Base-by-base conservation (phyloP, 2,113 vertebrate species). In the Junco hyemalis region DNA sequence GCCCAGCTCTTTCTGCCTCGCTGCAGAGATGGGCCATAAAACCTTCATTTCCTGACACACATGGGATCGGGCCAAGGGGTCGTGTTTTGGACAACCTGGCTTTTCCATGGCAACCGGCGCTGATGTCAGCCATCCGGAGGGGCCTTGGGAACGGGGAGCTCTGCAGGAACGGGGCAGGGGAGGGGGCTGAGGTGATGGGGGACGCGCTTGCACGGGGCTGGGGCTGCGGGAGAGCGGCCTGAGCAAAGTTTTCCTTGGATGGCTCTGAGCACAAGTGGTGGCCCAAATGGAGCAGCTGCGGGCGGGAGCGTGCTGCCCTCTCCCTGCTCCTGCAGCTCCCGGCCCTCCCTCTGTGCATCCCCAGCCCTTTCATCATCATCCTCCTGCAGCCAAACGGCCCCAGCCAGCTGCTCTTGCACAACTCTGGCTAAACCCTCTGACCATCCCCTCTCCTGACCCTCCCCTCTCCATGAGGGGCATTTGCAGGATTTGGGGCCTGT, bases 71-170 rank as follows among this genome's bases (percentile, higher is more conserved):
- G 87, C 92, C 93, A 54, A 66, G 36, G 93, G 96, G 93, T 94
- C 81, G 59, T 96, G 95, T 95, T 96, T 96, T 89, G 91, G 91
- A 89, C 88, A 92, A 83, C 93, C 84, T 56, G 76, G 54, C 38
- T 79, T 96, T 38, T 22, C 93, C 95, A 88, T 73, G 92, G 95
- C 92, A 85, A 95, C 93, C 3, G 20, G 77, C 29, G 5, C 3
- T 87, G 81, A 96, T 93, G 89, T 89, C 88, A 89, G 2, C 16
- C 86, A 36, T 33, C 0, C 8, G 60, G 56, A 59, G 91, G 83
- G 82, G 87, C 81, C 80, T 24, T 81, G 90, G 89, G 89, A 57
- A 21, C 1, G 1, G 25, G 2, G 38, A 71, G 20, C 26, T 42
- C 95, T 61, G 60, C 78, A 40, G 87, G 82, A 93, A 50, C 0